Conservation (phyloP, 2,113 vertebrate genomes). For the Argyrosomus japonicus region DNA sequence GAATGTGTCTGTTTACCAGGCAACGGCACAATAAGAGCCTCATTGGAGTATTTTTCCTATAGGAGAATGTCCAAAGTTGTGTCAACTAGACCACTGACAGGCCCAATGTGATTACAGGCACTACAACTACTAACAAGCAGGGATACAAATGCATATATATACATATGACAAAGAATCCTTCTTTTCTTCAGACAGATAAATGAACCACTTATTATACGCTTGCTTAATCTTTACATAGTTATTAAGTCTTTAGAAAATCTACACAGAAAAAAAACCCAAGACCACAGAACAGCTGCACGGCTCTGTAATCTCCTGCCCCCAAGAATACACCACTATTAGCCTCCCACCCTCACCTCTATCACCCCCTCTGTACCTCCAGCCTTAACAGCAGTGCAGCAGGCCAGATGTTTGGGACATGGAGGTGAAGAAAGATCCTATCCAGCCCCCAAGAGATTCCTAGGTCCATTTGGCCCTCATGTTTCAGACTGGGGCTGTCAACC, state of each 20-base stretch:
- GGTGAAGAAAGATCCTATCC: constrained; percentile 64
- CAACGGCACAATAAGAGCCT: constrained; percentile 36
- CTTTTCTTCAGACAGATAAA: constrained; percentile 36
- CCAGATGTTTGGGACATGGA: constrained; percentile 61
- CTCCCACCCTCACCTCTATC: constrained; percentile 25
- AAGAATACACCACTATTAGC: constrained; percentile 18
- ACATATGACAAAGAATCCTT: constrained; percentile 11
- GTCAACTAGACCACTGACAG: constrained; percentile 43
- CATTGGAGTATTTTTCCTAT: neutral
- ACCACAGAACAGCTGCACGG: constrained; percentile 48
- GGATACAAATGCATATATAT: constrained; percentile 15
- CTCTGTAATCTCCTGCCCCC: constrained; percentile 7
- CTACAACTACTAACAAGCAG: constrained; percentile 27
- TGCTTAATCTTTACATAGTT: constrained; percentile 30
- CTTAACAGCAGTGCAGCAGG: constrained; percentile 39
- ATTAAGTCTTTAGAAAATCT: constrained; percentile 22
- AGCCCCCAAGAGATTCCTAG: constrained; percentile 48
- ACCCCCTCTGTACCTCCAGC: constrained; percentile 24
- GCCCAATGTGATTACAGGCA: constrained; percentile 15
- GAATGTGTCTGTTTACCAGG: constrained; percentile 53
- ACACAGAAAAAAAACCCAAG: neutral
- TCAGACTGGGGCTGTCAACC: constrained; percentile 39
- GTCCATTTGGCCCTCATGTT: constrained; percentile 53
- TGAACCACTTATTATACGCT: constrained; percentile 12
- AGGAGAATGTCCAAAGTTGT: constrained; percentile 50